phyloP scores from a whole-genome alignment of 30 jellyfish, hydroid and myxozoan species.

The Pseudorhiza aurosa region DNA sequence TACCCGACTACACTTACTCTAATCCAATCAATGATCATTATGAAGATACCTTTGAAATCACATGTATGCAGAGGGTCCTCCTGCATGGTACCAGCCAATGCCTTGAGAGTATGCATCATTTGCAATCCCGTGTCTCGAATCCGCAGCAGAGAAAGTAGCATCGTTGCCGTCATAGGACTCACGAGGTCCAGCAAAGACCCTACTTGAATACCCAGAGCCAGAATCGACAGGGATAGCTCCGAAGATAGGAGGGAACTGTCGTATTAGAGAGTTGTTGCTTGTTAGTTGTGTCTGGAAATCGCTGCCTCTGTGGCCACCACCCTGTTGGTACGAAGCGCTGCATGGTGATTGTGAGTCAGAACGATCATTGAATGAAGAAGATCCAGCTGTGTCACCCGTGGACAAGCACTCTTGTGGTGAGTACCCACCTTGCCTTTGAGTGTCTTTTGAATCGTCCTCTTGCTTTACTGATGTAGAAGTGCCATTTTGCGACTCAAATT shows the following conservation, averaged over 20 bases:
- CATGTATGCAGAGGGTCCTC: conserved; percentile 72
- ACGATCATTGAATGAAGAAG: conserved; percentile 31
- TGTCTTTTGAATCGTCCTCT: conserved; percentile 8
- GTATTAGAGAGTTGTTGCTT: conserved; percentile 17
- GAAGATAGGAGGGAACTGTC: conserved; percentile 29
- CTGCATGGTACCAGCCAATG: conserved; percentile 57
- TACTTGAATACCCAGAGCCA: conserved; percentile 25
- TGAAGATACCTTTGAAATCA: neutral
- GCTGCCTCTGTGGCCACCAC: conserved; percentile 14
- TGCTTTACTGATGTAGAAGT: conserved; percentile 36
- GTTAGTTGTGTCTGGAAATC: conserved; percentile 20
- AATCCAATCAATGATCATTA: no score
- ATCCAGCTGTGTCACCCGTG: conserved; percentile 10
- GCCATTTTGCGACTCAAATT: neutral
- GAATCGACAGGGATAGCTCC: conserved; percentile 42
- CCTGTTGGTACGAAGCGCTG: conserved; percentile 37
- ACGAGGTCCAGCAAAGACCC: conserved; percentile 33
- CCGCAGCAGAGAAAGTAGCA: conserved; percentile 24
- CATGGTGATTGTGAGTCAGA: conserved; percentile 44
- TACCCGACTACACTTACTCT: no score
- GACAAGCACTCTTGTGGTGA: conserved; percentile 9
- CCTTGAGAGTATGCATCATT: conserved; percentile 53
- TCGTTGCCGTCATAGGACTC: conserved; percentile 53
- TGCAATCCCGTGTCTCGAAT: conserved; percentile 42
- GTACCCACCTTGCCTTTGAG: neutral